Base-by-base conservation (phyloP, 2,888 invertebrate genomes). In the Gonocerus acuteangulatus region DNA sequence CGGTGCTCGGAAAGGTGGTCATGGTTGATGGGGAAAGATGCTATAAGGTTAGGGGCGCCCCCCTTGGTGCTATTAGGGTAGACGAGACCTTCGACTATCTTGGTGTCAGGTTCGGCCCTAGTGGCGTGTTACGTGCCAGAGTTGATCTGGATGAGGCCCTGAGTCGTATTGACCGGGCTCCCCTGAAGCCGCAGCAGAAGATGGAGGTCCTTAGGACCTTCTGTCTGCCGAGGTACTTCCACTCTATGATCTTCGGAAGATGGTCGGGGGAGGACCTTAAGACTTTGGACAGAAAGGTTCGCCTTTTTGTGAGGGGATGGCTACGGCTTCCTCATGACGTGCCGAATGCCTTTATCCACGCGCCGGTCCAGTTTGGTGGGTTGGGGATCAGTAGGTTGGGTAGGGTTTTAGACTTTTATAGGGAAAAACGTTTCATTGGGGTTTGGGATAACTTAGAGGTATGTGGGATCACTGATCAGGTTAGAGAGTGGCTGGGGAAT, bases 141-240 rank as follows among this genome's bases (percentile, higher is more conserved):
- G 2, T 21, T 2, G 48, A n/a, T 2, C 2, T 23, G n/a, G 9
- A 21, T 6, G 3, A 2, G 7, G 18, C 11, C 19, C 6, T 4
- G 11, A 16, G 68, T 69, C 3, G 39, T 72, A 9, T 9, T 73
- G 1, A 68, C 71, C 4, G 23, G 13, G 71, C 73, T 0, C 72
- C 73, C 0, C 67, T 75, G 7, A 74, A 74, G 63, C 74, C 74
- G 2, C 72, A 72, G 57, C 74, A 75, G 61, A 69, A 73, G 65
- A 52, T 74, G 7, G 69, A 71, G 47, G 64, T 73, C 0, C 63
- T 75, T 39, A 67, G 72, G 62, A 68, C 62, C 2, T 69, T 73
- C 68, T 68, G 75, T 34, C 65, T 75, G 15, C 74, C 74, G 15
- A 69, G 71, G 48, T 72, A 71, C 63, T 64, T 71, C 47, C 74